These are phyloP conservation scores for Syngnathoides biaculeatus DNA, from an alignment of 2,113 vertebrate genomes.

Conservation along the genomic window DNA sequence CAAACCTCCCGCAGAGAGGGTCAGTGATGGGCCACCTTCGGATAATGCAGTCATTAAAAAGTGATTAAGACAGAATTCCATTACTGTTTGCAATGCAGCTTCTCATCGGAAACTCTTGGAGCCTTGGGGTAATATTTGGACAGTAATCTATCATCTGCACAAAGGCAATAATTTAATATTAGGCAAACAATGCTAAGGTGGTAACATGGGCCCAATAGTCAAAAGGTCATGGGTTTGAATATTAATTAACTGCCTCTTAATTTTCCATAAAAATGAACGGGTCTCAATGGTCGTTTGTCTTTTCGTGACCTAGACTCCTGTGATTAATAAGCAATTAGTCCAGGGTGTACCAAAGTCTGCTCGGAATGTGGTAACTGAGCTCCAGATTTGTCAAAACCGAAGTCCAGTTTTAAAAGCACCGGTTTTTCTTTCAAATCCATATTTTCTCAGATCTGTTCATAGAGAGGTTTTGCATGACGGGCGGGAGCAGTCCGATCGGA, in stretches of 20 bases:
- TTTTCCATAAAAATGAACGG: no score
- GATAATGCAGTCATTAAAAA: background rate
- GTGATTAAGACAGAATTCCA: background rate
- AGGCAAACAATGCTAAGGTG: no score
- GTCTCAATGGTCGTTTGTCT: no score
- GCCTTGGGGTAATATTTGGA: no score
- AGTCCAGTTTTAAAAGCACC: background rate
- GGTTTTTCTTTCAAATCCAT: background rate
- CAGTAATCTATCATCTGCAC: constrained; percentile 4
- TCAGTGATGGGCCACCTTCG: background rate
- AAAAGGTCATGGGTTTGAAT: no score
- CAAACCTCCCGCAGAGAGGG: background rate
- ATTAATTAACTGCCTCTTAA: no score
- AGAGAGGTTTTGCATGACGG: constrained; percentile 98
- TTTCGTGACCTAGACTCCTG: no score
- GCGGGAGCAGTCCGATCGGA: constrained; percentile 90
- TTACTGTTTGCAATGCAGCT: background rate
- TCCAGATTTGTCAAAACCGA: no score
- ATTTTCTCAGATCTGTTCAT: constrained; percentile 84
- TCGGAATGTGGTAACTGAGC: no score
- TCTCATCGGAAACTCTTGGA: constrained; percentile 3
- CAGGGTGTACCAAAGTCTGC: no score
- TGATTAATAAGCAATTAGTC: no score
- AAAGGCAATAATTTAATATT: background rate
- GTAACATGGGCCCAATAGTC: no score